Evolutionary conservation across 2,113 vertebrate genomes (phyloP).

Genomic region (Desmodus rotundus): DNA sequence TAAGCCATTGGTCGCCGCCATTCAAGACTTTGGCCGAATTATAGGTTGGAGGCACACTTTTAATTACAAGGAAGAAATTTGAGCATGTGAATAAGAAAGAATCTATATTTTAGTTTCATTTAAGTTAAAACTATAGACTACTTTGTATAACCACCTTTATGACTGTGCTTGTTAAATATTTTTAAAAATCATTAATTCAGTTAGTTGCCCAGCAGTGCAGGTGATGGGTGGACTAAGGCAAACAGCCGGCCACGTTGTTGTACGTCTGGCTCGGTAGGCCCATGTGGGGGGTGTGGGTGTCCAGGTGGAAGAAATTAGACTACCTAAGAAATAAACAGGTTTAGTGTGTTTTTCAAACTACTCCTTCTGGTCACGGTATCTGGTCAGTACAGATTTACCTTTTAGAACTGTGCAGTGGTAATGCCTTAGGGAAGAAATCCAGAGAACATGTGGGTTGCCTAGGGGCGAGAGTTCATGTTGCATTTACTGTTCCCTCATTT

Average conservation of each 20-base stretch:
- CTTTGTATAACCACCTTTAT: background rate
- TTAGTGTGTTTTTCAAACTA: background rate
- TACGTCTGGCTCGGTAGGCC: background rate
- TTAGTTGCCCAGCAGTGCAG: background rate
- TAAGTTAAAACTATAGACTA: slow-evolving; percentile 10
- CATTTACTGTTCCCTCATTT: background rate
- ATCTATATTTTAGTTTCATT: background rate
- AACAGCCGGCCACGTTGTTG: background rate
- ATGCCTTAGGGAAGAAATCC: background rate
- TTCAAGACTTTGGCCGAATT: slow-evolving; percentile 75
- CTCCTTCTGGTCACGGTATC: background rate
- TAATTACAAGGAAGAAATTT: slow-evolving; percentile 50
- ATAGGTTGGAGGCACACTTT: slow-evolving; percentile 65
- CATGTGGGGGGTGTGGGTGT: background rate
- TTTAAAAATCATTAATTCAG: background rate
- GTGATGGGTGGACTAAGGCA: background rate
- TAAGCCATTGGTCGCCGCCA: slow-evolving; percentile 63
- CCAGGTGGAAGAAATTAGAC: background rate
- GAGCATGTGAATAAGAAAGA: slow-evolving; percentile 42
- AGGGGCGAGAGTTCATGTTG: background rate
- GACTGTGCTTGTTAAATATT: background rate
- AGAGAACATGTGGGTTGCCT: background rate
- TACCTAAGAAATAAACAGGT: background rate
- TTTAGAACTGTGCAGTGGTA: background rate
- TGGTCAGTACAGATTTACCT: background rate